phyloP scores from a whole-genome alignment of 2,797 vertebrate genomes.

The Ctenopoma multispine region DNA sequence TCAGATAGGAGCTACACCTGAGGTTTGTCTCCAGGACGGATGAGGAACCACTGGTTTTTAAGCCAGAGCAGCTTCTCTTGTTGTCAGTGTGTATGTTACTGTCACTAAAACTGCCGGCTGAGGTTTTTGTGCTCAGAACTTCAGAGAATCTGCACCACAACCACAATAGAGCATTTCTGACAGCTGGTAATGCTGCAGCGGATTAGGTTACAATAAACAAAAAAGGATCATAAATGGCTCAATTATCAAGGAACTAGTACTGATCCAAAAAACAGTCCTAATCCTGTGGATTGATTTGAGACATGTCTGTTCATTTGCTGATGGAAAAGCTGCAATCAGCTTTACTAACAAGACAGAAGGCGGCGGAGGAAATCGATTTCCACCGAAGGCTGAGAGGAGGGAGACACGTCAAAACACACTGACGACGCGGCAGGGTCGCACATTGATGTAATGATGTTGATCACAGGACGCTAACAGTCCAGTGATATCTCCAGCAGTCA shows the following conservation, averaged over 20 bases:
- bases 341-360: constrained; percentile 39
- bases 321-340: constrained; percentile 24
- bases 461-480: neutral
- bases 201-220: constrained; percentile 47
- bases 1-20: neutral
- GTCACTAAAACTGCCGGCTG: neutral
- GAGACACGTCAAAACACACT: neutral
- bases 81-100: neutral
- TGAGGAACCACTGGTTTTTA: no score
- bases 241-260: constrained; percentile 17
- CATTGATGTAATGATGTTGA: neutral
- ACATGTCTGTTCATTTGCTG: constrained; percentile 11
- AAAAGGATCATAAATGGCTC: constrained; percentile 51
- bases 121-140: neutral
- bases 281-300: constrained; percentile 47
- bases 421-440: no score
- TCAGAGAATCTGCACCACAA: constrained; percentile 12
- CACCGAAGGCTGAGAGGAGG: neutral
- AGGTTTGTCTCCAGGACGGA: neutral
- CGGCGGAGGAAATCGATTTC: constrained; percentile 18
- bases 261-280: constrained; percentile 1
- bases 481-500: neutral
- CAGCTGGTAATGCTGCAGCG: constrained; percentile 15
- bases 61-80: neutral
- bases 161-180: neutral